Conservation (phyloP, 1,140 invertebrate genomes). For the Onthophagus taurus region DNA sequence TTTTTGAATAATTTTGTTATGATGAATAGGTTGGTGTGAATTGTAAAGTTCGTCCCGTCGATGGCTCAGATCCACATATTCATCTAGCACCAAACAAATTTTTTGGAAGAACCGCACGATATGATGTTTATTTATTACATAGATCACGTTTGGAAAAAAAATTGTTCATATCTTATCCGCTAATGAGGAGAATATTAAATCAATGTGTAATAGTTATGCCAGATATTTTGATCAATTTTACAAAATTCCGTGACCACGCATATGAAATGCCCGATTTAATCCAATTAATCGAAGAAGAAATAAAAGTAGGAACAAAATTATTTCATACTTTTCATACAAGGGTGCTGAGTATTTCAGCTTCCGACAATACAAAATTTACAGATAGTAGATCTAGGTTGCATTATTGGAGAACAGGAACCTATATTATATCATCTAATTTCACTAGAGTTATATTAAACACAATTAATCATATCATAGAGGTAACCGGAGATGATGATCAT, state of each 20-base stretch:
- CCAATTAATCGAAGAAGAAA: slow-evolving; percentile 38
- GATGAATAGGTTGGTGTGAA: slow-evolving; percentile 20
- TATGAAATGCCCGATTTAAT: slow-evolving; percentile 40
- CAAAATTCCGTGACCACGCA: slow-evolving; percentile 40
- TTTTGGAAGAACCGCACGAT: slow-evolving; percentile 48
- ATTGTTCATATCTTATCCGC: slow-evolving; percentile 50
- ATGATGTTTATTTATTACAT: slow-evolving; percentile 46
- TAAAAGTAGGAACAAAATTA: slow-evolving; percentile 38
- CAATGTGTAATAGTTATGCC: slow-evolving; percentile 47
- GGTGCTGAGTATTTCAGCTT: slow-evolving; percentile 34
- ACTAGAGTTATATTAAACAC: slow-evolving; percentile 33
- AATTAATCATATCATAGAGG: slow-evolving; percentile 41
- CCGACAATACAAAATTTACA: slow-evolving; percentile 41
- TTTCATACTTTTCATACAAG: slow-evolving; percentile 38
- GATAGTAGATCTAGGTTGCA: slow-evolving; percentile 17
- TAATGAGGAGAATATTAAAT: slow-evolving; percentile 49
- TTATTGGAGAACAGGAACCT: slow-evolving; percentile 30
- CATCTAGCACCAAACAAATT: slow-evolving; percentile 41
- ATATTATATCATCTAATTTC: slow-evolving; percentile 21
- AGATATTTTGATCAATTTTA: slow-evolving; percentile 43
- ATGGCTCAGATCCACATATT: slow-evolving; percentile 16
- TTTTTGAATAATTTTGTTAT: not conserved
- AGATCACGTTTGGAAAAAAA: slow-evolving; percentile 44
- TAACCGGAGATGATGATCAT: slow-evolving; percentile 34
- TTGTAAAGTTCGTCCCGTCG: slow-evolving; percentile 19